Evolutionary conservation across 2,797 vertebrate species (phyloP), one percentile per base, ranked within the genome.

Genomic region (Gobio occitaniae): DNA sequence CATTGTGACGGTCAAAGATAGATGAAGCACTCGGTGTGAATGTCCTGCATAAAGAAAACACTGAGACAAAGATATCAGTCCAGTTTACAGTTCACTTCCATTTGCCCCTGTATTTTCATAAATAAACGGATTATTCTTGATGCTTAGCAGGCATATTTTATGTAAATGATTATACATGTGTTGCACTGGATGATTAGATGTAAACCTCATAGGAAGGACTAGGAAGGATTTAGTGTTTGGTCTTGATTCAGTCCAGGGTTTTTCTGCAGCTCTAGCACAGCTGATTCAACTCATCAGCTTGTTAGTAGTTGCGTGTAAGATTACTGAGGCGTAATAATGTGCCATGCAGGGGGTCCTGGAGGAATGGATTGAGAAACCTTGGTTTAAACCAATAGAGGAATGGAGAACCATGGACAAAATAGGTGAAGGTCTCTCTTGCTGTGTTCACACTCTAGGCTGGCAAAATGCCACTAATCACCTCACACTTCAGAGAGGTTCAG

Each of bases 391-490:
- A 12, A 76, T 13, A 52, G 47, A 80, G 2, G 11, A 2, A 80
- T n/a, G n/a, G 11, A 47, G 16, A 52, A 56, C 4, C 52, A 44
- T 32, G 69, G 38, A 19, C 68, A 82, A 12, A 63, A 15, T 7
- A 41, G 38, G 10, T 21, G 38, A 32, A 13, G 52, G 38, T 47
- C 16, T 61, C 38, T 32, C 54, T 71, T 65, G 50, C 41, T 71
- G 74, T 61, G 80, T 85, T 85, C 84, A 78, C 86, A 81, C 80
- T 19, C 38, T 44, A 15, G 12, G 29, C 25, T 54, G 13, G 19
- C 47, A 69, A 70, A 65, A 70, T 82, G 61, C 21, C 79, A 66
- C 74, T 75, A 70, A 83, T 80, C 76, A 77, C 54, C 69, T 56
- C 83, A 85, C 65, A 68, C 47, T 32, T 83, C 61, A 11, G n/a